Conservation (phyloP, 2,888 invertebrate genomes). For the Eurois occulta region DNA sequence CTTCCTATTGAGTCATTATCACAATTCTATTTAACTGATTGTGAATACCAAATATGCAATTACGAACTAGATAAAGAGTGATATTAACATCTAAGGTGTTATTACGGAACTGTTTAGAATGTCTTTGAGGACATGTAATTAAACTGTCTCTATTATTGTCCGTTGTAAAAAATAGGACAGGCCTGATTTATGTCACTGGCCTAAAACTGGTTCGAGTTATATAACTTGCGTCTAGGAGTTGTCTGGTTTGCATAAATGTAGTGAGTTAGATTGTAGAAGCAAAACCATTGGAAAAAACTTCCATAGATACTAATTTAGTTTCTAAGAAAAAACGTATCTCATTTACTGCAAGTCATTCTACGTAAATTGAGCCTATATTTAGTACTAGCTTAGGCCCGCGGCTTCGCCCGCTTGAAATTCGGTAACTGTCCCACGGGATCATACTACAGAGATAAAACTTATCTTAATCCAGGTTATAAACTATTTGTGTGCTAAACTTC, state of each 20-base stretch:
- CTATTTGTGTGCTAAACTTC: too few relatives aligned
- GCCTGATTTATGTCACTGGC: conserved; percentile 73
- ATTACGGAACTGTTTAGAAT: conserved; percentile 60
- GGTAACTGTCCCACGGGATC: too few relatives aligned
- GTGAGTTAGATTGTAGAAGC: conserved; percentile 46
- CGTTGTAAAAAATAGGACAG: conserved; percentile 61
- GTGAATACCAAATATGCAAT: conserved; percentile 78
- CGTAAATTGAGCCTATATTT: conserved; percentile 40
- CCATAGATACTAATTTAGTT: conserved; percentile 17
- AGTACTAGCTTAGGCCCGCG: not conserved
- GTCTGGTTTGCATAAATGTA: conserved; percentile 72
- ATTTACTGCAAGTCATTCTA: conserved; percentile 41
- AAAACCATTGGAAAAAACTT: conserved; percentile 62
- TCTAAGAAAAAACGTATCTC: conserved; percentile 33
- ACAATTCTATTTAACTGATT: conserved; percentile 78
- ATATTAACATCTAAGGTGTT: conserved; percentile 62
- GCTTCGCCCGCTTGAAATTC: too few relatives aligned
- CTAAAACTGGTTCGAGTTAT: conserved; percentile 57
- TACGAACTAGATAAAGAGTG: conserved; percentile 68
- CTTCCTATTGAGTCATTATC: conserved; percentile 83
- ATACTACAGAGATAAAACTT: too few relatives aligned
- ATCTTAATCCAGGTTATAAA: too few relatives aligned
- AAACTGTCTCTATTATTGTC: conserved; percentile 68
- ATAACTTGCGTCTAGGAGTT: conserved; percentile 65
- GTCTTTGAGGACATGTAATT: conserved; percentile 69